Base-by-base conservation (phyloP, 1,140 invertebrate species). In the Penaeus japonicus region DNA sequence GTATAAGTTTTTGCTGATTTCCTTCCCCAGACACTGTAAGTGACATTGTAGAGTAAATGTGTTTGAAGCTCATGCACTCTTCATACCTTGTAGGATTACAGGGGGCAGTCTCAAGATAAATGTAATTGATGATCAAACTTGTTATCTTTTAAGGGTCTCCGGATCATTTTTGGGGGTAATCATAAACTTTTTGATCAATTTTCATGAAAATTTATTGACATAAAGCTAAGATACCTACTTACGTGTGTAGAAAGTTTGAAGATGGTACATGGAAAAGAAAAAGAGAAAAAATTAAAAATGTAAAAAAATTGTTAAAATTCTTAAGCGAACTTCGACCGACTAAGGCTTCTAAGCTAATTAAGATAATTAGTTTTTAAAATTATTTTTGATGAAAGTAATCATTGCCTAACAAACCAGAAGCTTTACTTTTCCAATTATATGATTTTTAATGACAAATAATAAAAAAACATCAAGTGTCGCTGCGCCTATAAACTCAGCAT, bases 261-360 rank as follows among this genome's bases (percentile, higher is more conserved):
- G 70, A 73, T 73, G 70, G 70, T 73, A 73, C 70, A 73, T 73
- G n/a, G 17, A 73, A 73, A 73, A 73, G 70, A 73, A 73, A 73
- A 73, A 73, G 70, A 73, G 70, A 73, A 73, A 73, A 73, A 73
- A 73, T 73, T 73, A 73, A 73, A 73, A 73, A 73, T 73, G 70
- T 73, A 73, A 73, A 73, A 73, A 73, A 20, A 18, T 10, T 15
- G n/a, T n/a, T n/a, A 18, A 73, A 73, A 73, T 30, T 73, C 35
- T 73, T 73, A 73, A n/a, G 15, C 70, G n/a, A 73, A 73, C 70
- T 73, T 73, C 35, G 70, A 73, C 70, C 70, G 18, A 73, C 70
- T 73, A 73, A 73, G 70, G 70, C 70, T 73, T 73, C 35, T 12
- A 73, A 73, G 70, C 70, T 73, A 73, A 73, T 73, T 12, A 73